Evolutionary conservation across 1,140 invertebrate genomes (phyloP), one percentile per base, ranked within the genome.

Genomic region (Drosophila repleta): DNA sequence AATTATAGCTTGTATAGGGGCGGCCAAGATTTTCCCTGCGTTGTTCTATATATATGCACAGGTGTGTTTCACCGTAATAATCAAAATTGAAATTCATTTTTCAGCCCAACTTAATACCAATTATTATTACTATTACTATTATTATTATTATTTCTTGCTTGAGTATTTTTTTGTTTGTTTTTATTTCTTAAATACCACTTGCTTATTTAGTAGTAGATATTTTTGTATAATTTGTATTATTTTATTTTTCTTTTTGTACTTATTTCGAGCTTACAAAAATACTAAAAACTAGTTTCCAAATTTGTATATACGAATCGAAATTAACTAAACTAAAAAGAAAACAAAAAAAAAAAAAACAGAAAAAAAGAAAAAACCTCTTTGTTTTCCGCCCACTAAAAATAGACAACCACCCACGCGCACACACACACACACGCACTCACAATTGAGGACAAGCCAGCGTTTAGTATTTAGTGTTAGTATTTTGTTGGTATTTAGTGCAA

Each of bases 11-110:
- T 49, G 43, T 58, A 45, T 63, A 76, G 72, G 77, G 72, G 75
- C 71, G 57, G 74, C 66, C 71, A 76, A 66, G 84, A 90, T 55
- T 68, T 76, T 56, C 85, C 77, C 74, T 91, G 90, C 90, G 79
- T 90, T 82, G 71, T 91, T 71, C 81, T 91, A 61, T 89, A 79
- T 83, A 85, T 91, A 69, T 91, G 90, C 79, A 56, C 81, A 91
- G 90, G 90, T 91, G 85, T 90, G 90, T 91, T 85, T 51, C 70
- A 46, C 74, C 77, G 56, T 39, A 60, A 67, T 67, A 60, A 61
- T 60, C 20, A 32, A 46, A 74, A 43, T 32, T 68, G 56, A 74
- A 41, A 56, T 61, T 68, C 49, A 75, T 45, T 43, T 65, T 65
- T 39, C 56, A 71, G 75, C 68, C 46, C 57, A 71, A 68, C 24